Evolutionary conservation across 2,888 invertebrate genomes (phyloP), one percentile per base, ranked within the genome.

Genomic region (Petrolisthes cinctipes): DNA sequence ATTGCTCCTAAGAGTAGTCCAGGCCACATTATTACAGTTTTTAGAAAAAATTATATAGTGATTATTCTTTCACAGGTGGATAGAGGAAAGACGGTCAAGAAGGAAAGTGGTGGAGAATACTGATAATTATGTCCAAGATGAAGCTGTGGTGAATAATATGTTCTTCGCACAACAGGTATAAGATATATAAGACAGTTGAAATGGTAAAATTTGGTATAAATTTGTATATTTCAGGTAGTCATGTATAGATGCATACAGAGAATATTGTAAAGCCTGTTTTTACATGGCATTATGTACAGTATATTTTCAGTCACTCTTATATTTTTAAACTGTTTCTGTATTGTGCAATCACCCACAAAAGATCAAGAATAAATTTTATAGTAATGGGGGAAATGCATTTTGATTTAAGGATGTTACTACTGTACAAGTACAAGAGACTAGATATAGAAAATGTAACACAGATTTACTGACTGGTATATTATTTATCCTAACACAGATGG

Each of bases 151-250:
- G 37, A 98, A 98, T 92, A 97, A 96, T 92, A 98, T 99, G 93
- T 99, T 99, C 93, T 99, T 99, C 93, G 99, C 99, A 2, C 98
- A 98, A 92, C 99, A 98, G 95, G 97, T 97, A 94, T 37, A 23
- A 51, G 11, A 9, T 54, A 80, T n/a, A n/a, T 37, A 4, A 37
- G 37, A 37, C 37, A 37, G 37, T 2, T 37, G 0, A 37, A 37
- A 37, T 37, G 0, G 2, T 37, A 37, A 37, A n/a, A 37, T 1
- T 37, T 37, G 37, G 37, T 37, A 37, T 37, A 2, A 37, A 37
- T 37, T 2, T 37, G 37, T 37, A 37, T 37, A 37, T 37, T 37
- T 37, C 37, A 37, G 37, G 37, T 37, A 37, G 37, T 37, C 37
- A 37, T 37, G 37, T 37, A 37, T 37, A 37, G 37, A 37, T 37